A percentile compares a stretch with the other conserved stretches of the same genome.
Evolutionary conservation across 2,888 invertebrate genomes (phyloP).

Genomic region (Mesochorus sp.): DNA sequence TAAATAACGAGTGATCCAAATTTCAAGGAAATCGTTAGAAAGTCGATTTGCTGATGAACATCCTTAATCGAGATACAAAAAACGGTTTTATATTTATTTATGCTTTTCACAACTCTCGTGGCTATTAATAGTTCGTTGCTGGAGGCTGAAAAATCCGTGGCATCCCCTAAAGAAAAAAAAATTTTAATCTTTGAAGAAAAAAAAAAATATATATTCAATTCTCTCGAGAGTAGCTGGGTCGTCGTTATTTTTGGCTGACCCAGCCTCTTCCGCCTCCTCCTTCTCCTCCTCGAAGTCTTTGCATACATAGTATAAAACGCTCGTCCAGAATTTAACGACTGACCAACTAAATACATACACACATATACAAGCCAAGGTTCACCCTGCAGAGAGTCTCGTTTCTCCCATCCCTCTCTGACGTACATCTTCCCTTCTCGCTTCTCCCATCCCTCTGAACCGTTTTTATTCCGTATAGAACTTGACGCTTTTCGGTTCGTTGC

Average conservation of each 20-base stretch:
- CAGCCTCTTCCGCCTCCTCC: neutral
- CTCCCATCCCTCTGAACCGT: neutral
- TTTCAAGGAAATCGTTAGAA: no score
- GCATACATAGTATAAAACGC: neutral
- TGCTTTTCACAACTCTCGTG: no score
- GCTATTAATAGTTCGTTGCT: no score
- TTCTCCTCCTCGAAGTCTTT: no score
- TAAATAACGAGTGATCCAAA: no score
- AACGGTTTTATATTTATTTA: no score
- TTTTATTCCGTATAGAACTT: neutral
- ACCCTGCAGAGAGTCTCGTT: slow-evolving; percentile 3
- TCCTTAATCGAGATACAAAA: no score
- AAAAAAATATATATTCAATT: no score
- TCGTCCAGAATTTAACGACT: slow-evolving; percentile 24
- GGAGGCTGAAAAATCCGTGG: no score
- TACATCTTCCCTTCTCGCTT: neutral
- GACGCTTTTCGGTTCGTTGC: slow-evolving; percentile 12
- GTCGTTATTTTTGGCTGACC: slow-evolving; percentile 55
- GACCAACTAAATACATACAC: slow-evolving; percentile 2
- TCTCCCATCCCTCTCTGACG: slow-evolving; percentile 9
- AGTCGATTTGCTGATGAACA: no score
- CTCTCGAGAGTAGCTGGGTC: slow-evolving; percentile 29
- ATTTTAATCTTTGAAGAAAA: neutral
- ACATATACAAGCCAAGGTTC: neutral
- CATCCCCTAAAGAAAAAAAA: neutral